These are phyloP conservation scores for Lepidurus apus DNA, from an alignment of 1,140 invertebrate species.

Conservation along the genomic window DNA sequence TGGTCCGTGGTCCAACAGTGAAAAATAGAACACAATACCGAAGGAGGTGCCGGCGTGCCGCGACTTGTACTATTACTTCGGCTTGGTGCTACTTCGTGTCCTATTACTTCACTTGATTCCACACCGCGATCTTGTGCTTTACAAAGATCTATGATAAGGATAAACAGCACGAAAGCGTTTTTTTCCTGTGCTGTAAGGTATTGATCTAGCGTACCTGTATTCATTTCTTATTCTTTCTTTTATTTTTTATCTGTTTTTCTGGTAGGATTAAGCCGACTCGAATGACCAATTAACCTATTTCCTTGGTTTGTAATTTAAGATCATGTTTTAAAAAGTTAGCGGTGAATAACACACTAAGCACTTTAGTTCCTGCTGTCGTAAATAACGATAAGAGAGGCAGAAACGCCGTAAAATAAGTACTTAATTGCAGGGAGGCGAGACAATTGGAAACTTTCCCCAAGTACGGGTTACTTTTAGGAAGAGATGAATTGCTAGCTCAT, in stretches of 20 bases:
- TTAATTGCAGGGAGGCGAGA: background rate
- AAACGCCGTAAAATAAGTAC: background rate
- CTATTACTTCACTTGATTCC: no score
- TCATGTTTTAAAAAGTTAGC: background rate
- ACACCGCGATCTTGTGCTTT: background rate
- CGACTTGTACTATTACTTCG: no score
- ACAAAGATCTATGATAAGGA: background rate
- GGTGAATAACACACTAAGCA: background rate
- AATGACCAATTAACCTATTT: slow-evolving; percentile 3
- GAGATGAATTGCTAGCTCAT: background rate
- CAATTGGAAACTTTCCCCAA: background rate
- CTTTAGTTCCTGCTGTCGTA: background rate
- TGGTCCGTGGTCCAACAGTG: no score
- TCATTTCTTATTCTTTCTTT: background rate
- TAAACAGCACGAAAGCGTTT: background rate
- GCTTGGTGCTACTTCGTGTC: no score
- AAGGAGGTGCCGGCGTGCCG: no score
- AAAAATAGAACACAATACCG: no score
- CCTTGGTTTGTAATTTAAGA: background rate
- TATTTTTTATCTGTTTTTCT: background rate
- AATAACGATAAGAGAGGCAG: background rate
- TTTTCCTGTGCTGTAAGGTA: background rate
- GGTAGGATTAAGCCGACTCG: background rate
- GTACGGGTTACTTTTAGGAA: background rate
- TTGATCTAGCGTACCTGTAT: background rate